Evolutionary conservation across 2,113 vertebrate species (phyloP).

Genomic region (Pangasianodon hypophthalmus): DNA sequence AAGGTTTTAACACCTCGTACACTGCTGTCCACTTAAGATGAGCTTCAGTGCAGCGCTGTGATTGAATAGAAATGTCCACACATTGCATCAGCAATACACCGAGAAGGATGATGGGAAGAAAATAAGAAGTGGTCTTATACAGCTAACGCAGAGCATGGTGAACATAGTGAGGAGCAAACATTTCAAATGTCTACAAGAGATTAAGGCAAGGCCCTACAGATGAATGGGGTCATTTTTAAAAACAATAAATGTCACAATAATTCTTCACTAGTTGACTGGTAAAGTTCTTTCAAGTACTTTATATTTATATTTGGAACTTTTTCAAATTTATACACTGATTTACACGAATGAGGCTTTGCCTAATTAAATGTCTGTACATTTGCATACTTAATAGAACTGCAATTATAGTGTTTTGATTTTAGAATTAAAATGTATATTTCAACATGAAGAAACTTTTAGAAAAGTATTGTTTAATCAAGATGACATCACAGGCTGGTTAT

Average conservation of each 20-base stretch:
- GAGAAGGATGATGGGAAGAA: neutral
- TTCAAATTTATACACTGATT: neutral
- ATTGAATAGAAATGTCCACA: neutral
- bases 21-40: neutral
- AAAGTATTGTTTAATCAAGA: neutral
- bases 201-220: neutral
- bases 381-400: neutral
- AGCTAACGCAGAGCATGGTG: neutral
- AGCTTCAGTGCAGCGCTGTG: neutral
- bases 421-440: neutral
- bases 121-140: neutral
- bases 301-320: neutral
- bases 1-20: neutral
- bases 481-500: neutral
- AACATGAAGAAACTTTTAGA: neutral
- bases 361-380: neutral
- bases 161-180: neutral
- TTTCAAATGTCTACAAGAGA: neutral
- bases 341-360: neutral
- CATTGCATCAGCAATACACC: conserved; percentile 5
- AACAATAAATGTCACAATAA: neutral
- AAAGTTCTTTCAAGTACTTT: neutral
- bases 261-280: neutral
- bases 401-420: neutral
- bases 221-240: neutral